phyloP scores from a whole-genome alignment of 2,888 invertebrate genomes.

The Cheilosia vernalis region DNA sequence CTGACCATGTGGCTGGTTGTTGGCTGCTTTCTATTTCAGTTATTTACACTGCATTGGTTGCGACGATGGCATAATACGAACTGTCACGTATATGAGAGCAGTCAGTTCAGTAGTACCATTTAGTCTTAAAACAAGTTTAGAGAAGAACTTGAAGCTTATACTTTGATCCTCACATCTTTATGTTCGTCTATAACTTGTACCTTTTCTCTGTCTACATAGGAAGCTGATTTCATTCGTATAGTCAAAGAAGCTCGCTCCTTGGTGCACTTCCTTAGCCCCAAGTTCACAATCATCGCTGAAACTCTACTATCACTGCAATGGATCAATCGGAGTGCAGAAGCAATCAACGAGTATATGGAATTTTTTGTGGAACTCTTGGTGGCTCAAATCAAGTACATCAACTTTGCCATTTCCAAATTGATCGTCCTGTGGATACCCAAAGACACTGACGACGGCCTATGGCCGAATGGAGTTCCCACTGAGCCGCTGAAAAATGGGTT shows the following conservation, averaged over 20 bases:
- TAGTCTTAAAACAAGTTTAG: too few relatives aligned
- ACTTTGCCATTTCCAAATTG: conserved; percentile 86
- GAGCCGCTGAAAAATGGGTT: conserved; percentile 85
- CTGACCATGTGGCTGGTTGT: too few relatives aligned
- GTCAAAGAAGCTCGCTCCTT: conserved; percentile 85
- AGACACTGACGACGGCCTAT: conserved; percentile 84
- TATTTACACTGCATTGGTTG: too few relatives aligned
- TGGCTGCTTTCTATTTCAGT: too few relatives aligned
- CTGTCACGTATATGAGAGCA: too few relatives aligned
- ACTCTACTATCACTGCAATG: conserved; percentile 86
- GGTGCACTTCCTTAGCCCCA: conserved; percentile 85
- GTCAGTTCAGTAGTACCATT: too few relatives aligned
- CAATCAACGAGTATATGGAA: conserved; percentile 85
- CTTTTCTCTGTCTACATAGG: conserved; percentile 81
- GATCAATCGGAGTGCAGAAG: conserved; percentile 83
- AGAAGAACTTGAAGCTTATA: too few relatives aligned
- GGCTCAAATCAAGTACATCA: conserved; percentile 87
- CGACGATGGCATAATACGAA: too few relatives aligned
- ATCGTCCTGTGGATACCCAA: conserved; percentile 86
- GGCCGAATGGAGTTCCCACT: conserved; percentile 86
- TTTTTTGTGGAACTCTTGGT: conserved; percentile 88
- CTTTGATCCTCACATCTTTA: too few relatives aligned
- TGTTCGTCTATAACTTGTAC: too few relatives aligned
- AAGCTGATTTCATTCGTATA: conserved; percentile 85
- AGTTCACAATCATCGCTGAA: conserved; percentile 86